Percentiles rank a stretch among this genome's conserved stretches.
Evolutionary conservation across 2,113 vertebrate genomes (phyloP).

Genomic region (Zingel zingel): DNA sequence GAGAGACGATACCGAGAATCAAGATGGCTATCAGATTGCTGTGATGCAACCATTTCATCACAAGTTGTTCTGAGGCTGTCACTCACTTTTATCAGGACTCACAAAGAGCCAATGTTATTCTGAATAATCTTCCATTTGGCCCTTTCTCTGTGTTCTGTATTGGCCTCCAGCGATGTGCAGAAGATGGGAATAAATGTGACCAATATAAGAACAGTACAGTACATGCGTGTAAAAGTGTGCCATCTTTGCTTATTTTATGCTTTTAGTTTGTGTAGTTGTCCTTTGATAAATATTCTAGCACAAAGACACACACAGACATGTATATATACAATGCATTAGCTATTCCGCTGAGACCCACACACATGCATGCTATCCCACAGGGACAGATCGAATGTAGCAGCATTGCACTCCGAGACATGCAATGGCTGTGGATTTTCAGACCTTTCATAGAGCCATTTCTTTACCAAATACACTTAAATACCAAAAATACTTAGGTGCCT

Average conservation of each 20-base stretch:
- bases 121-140: slow-evolving; percentile 58
- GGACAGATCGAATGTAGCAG: slow-evolving; percentile 51
- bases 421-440: slow-evolving; percentile 24
- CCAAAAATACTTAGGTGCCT: slow-evolving; percentile 16
- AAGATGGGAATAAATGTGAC: slow-evolving; percentile 30
- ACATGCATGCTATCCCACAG: slow-evolving; percentile 45
- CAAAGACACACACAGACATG: slow-evolving; percentile 25
- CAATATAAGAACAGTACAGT: neutral
- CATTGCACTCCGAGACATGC: slow-evolving; percentile 46
- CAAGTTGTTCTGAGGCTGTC: slow-evolving; percentile 59
- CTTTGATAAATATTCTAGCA: slow-evolving; percentile 72
- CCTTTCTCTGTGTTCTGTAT: slow-evolving; percentile 26
- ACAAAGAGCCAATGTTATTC: slow-evolving; percentile 52
- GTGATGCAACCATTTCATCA: slow-evolving; percentile 72
- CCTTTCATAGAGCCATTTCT: slow-evolving; percentile 1
- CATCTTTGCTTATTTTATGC: slow-evolving; percentile 40
- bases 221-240: slow-evolving; percentile 20
- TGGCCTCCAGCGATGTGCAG: slow-evolving; percentile 22
- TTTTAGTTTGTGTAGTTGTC: slow-evolving; percentile 50
- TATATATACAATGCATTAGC: slow-evolving; percentile 52
- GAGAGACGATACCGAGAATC: slow-evolving; percentile 43
- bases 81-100: slow-evolving; percentile 57
- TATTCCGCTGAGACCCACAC: slow-evolving; percentile 48
- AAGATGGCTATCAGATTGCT: slow-evolving; percentile 45
- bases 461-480: slow-evolving; percentile 16